Evolutionary conservation across 2,113 vertebrate species (phyloP).

Genomic region (Pseudorectes ferrugineus): DNA sequence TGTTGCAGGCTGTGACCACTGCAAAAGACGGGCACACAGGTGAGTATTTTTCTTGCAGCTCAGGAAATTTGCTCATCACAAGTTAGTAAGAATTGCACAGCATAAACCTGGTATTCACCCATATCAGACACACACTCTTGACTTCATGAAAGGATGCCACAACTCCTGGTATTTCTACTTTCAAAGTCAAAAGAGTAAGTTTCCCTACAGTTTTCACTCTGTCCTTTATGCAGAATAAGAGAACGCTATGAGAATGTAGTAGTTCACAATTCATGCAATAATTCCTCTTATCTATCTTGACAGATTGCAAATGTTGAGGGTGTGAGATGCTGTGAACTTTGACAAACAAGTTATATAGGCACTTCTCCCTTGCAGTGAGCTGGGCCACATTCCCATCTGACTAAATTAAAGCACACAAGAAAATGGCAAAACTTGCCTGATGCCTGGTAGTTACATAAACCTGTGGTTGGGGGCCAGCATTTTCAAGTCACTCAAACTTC

Average conservation of each 20-base stretch:
- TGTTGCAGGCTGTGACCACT: conserved; percentile 93
- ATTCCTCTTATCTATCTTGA: not conserved
- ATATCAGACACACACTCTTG: not conserved
- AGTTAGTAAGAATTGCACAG: not conserved
- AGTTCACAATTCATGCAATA: not conserved
- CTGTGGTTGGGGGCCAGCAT: not conserved
- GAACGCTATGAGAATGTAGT: not conserved
- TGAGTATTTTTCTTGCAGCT: not conserved
- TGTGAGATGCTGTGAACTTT: not conserved
- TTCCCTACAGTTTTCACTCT: not conserved
- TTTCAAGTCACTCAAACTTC: not conserved
- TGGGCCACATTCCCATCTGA: not conserved
- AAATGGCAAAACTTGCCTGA: not conserved
- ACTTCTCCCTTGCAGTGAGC: not conserved
- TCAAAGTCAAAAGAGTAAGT: not conserved
- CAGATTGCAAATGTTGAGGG: not conserved
- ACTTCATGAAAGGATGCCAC: not conserved
- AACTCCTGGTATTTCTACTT: not conserved
- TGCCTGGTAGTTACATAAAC: not conserved
- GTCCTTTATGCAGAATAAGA: not conserved
- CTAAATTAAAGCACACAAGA: not conserved
- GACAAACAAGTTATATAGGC: not conserved
- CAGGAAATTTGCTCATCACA: not conserved
- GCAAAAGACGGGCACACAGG: not conserved
- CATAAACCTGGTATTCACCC: not conserved